Percentiles rank a stretch among this genome's conserved stretches.
Conservation (phyloP, 2,888 invertebrate genomes). For the Neocrepidodera transversa region DNA sequence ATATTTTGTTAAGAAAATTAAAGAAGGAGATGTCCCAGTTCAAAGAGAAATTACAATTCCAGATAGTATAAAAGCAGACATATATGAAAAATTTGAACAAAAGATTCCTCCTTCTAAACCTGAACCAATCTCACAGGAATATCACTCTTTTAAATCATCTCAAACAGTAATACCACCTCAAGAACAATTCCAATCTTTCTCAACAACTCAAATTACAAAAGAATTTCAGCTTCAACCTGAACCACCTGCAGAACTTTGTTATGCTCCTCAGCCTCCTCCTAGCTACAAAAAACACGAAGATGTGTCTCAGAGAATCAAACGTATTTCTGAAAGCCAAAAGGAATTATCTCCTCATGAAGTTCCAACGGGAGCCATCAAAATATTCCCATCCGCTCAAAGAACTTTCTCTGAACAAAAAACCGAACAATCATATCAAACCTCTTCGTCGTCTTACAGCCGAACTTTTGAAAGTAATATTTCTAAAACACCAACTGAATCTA, state of each 20-base stretch:
- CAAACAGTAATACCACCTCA: slow-evolving; percentile 33
- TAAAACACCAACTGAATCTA: slow-evolving; percentile 59
- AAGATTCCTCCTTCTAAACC: slow-evolving; percentile 47
- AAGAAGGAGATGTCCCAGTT: slow-evolving; percentile 60
- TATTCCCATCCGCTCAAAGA: slow-evolving; percentile 38
- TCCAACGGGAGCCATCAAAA: slow-evolving; percentile 43
- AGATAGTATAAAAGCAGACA: slow-evolving; percentile 55
- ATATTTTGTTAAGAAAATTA: slow-evolving; percentile 72
- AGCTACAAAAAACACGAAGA: slow-evolving; percentile 60
- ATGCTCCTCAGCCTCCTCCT: slow-evolving; percentile 62
- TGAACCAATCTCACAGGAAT: slow-evolving; percentile 44
- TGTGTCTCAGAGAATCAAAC: slow-evolving; percentile 67
- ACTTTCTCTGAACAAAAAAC: slow-evolving; percentile 37
- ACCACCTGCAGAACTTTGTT: slow-evolving; percentile 75
- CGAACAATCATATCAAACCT: slow-evolving; percentile 46
- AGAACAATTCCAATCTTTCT: slow-evolving; percentile 37
- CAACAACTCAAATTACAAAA: slow-evolving; percentile 51
- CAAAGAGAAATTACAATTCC: slow-evolving; percentile 57
- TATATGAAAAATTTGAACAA: slow-evolving; percentile 60
- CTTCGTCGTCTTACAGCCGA: slow-evolving; percentile 45
- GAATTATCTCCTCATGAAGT: slow-evolving; percentile 54
- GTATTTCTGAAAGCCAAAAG: slow-evolving; percentile 67
- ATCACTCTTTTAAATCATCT: slow-evolving; percentile 40
- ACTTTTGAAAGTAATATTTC: slow-evolving; percentile 48
- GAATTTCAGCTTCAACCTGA: slow-evolving; percentile 69